Percentiles rank a stretch among this genome's conserved stretches.
Evolutionary conservation across 2,888 invertebrate species (phyloP).

Genomic region (Acrobasis repandana): DNA sequence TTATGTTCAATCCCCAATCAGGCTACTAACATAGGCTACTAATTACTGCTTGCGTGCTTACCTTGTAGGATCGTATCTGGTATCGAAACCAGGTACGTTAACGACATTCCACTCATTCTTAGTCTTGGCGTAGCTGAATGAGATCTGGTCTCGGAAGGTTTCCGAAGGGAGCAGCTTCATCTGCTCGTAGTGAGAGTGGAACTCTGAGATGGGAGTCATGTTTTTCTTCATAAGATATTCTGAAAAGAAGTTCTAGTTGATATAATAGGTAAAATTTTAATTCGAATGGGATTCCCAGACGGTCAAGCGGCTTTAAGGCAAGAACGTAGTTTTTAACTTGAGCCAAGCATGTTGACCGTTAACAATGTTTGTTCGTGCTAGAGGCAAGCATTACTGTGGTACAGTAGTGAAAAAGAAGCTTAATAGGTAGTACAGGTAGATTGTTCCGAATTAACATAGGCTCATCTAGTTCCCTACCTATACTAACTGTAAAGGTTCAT

Average conservation of each 20-base stretch:
- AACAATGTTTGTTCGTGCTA: no score
- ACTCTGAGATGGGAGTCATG: constrained; percentile 93
- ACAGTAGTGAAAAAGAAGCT: no score
- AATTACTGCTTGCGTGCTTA: constrained; percentile 48
- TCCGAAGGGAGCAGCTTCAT: constrained; percentile 93
- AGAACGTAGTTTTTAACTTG: no score
- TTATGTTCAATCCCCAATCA: not conserved
- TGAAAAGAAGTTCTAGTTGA: constrained; percentile 51
- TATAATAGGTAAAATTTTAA: no score
- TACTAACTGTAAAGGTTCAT: not conserved
- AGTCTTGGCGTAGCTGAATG: constrained; percentile 92
- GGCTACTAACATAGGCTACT: not conserved
- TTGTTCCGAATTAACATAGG: no score
- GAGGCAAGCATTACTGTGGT: no score
- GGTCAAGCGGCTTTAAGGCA: no score
- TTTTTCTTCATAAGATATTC: constrained; percentile 93
- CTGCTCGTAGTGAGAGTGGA: constrained; percentile 97
- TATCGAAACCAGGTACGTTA: constrained; percentile 92
- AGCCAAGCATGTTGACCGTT: no score
- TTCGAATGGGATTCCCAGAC: no score
- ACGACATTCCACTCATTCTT: constrained; percentile 93
- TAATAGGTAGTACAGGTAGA: no score
- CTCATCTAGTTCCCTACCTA: no score
- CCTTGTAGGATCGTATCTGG: constrained; percentile 92
- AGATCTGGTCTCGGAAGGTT: constrained; percentile 92